Percentiles rank a stretch among this genome's conserved stretches.
Conservation (phyloP, 2,797 vertebrate genomes). For the Iguana delicatissima region DNA sequence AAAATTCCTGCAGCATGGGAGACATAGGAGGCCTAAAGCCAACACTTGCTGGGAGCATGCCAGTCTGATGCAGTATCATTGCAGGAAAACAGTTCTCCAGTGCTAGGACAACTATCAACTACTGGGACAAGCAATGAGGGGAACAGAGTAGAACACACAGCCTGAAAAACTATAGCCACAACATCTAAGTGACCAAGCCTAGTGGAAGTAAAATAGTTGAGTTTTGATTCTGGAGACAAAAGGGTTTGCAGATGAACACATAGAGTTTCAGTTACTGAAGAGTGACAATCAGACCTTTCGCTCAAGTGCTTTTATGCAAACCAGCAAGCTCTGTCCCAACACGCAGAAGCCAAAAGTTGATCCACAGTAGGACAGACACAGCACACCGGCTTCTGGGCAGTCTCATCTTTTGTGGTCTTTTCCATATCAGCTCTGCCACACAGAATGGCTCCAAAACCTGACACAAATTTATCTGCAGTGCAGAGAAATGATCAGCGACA, state of each 20-base stretch:
- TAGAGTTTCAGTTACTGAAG: not conserved
- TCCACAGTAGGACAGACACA: conserved; percentile 8
- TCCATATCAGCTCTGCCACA: not conserved
- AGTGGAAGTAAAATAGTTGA: not conserved
- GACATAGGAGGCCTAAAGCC: conserved; percentile 8
- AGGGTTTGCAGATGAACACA: not conserved
- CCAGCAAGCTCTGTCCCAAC: not conserved
- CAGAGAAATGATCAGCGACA: not conserved
- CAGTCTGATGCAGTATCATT: not conserved
- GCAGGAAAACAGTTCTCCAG: not conserved
- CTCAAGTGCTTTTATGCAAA: not conserved
- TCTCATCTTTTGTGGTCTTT: not conserved
- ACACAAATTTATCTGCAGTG: conserved; percentile 10
- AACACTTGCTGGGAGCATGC: conserved; percentile 41
- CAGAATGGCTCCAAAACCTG: not conserved
- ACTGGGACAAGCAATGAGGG: too few relatives aligned
- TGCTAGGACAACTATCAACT: not conserved
- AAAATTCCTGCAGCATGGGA: conserved; percentile 49
- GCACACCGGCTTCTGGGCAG: not conserved
- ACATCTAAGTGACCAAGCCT: not conserved
- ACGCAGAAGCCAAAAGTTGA: conserved; percentile 9
- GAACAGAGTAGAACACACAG: too few relatives aligned
- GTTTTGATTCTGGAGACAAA: not conserved
- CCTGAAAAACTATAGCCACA: not conserved
- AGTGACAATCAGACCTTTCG: conserved; percentile 13